Percentiles rank a stretch among this genome's conserved stretches.
Conservation (phyloP, 2,888 invertebrate genomes). For the Ophion obscuratus region DNA sequence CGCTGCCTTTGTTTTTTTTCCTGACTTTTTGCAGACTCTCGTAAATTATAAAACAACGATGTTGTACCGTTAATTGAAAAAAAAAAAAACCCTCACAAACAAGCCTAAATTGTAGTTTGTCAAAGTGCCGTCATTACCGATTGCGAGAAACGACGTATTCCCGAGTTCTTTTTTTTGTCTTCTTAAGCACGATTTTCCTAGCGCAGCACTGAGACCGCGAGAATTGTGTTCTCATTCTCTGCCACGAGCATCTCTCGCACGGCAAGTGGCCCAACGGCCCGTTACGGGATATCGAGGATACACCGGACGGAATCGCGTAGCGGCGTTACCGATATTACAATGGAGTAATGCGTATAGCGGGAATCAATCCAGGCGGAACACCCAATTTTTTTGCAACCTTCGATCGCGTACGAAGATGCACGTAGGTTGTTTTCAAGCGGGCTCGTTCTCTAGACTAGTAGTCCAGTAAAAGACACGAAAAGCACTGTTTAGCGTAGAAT, state of each 20-base stretch:
- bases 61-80: too few species aligned
- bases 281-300: slow-evolving; percentile 31
- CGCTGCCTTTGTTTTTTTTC: slow-evolving; percentile 5
- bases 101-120: slow-evolving; percentile 44
- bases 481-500: too few species aligned
- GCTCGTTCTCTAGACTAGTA: background rate
- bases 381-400: slow-evolving; percentile 23
- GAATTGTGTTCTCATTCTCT: slow-evolving; percentile 21
- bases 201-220: slow-evolving; percentile 49
- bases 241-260: background rate
- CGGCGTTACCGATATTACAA: slow-evolving; percentile 22
- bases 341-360: slow-evolving; percentile 38
- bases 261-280: slow-evolving; percentile 4
- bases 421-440: background rate
- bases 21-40: slow-evolving; percentile 28
- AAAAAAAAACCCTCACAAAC: slow-evolving; percentile 28
- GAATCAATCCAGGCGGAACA: slow-evolving; percentile 58
- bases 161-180: background rate
- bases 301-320: slow-evolving; percentile 26
- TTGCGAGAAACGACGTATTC: slow-evolving; percentile 27
- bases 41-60: slow-evolving; percentile 35
- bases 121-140: slow-evolving; percentile 47
- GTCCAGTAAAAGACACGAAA: too few species aligned
- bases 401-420: background rate
- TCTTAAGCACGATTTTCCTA: slow-evolving; percentile 40